A percentile compares a stretch with the other conserved stretches of the same genome.
phyloP scores from a whole-genome alignment of 1,140 invertebrate species.

The Tetramorium simillimum region DNA sequence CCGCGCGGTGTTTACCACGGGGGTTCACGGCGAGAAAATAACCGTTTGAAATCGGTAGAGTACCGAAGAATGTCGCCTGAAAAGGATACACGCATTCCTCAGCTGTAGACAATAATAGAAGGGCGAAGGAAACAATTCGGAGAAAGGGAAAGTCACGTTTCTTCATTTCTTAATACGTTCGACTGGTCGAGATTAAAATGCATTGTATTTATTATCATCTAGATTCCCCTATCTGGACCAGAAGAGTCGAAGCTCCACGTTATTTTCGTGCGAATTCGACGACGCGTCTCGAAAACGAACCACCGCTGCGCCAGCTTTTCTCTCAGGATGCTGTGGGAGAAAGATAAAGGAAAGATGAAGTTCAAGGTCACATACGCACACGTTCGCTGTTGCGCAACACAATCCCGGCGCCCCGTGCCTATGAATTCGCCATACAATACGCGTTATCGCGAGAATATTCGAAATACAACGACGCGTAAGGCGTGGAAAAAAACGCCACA shows the following conservation, averaged over 20 bases:
- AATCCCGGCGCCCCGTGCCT: constrained; percentile 10
- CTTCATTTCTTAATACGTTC: too few relatives aligned
- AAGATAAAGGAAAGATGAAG: constrained; percentile 64
- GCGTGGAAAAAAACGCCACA: not conserved
- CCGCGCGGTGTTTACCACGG: not conserved
- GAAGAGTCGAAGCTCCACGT: not conserved
- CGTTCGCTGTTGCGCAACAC: constrained; percentile 52
- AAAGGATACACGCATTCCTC: not conserved
- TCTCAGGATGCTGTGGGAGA: constrained; percentile 56
- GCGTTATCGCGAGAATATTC: not conserved
- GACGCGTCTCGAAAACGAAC: not conserved
- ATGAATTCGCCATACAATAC: constrained; percentile 22
- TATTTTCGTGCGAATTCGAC: not conserved
- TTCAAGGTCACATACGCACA: constrained; percentile 52
- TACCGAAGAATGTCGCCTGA: not conserved
- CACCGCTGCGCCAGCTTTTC: constrained; percentile 33
- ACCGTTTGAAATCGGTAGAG: not conserved
- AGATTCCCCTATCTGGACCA: not conserved
- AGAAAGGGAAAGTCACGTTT: too few relatives aligned
- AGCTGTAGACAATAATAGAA: too few relatives aligned
- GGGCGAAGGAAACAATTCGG: too few relatives aligned
- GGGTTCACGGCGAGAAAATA: not conserved
- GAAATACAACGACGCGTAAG: not conserved
- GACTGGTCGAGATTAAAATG: not conserved
- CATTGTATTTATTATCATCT: not conserved